Base-by-base conservation (phyloP, 2,113 vertebrate genomes). In the Guaruba guarouba region DNA sequence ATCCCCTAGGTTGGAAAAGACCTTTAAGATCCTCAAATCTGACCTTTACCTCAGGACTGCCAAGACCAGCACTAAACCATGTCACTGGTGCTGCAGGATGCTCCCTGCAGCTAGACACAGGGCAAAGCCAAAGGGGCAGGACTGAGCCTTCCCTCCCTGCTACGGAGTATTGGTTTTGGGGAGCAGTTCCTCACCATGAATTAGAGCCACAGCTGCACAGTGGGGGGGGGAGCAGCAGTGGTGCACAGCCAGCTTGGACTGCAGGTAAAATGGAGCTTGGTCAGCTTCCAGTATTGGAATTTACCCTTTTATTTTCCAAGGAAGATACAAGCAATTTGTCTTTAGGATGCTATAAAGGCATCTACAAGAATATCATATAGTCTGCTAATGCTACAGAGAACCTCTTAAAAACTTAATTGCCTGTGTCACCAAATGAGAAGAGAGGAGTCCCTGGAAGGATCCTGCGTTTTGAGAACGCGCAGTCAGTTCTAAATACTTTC, bases 321-420 rank as follows among this genome's bases (percentile, higher is more conserved):
- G 39, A 92, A 84, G 66, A 94, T 82, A 73, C 76, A 80, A 92
- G 79, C 43, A 88, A 44, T 92, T 95, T 93, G 82, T 93, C 92
- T 95, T 88, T 68, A 88, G 77, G 88, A 93, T 93, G 73, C 80
- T 76, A 62, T 91, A 86, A 95, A 96, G 88, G 59, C 22, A 6
- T 82, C 79, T 91, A 86, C 33, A 61, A 49, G 76, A 92, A 84
- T 89, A 86, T 94, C 82, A 84, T 92, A 82, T 78, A 55, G 85
- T 86, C 83, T 82, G 62, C 33, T 95, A 93, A 78, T 92, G 88
- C 77, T 86, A 17, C 92, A 92, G 80, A 90, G 68, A 94, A 71
- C 88, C 83, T 95, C 90, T 93, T 96, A 88, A 92, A 94, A 94
- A 84, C 85, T 86, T 92, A 96, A 96, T 93, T 96, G 90, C 62